phyloP scores from a whole-genome alignment of 2,797 vertebrate species.

The Spea hammondii region DNA sequence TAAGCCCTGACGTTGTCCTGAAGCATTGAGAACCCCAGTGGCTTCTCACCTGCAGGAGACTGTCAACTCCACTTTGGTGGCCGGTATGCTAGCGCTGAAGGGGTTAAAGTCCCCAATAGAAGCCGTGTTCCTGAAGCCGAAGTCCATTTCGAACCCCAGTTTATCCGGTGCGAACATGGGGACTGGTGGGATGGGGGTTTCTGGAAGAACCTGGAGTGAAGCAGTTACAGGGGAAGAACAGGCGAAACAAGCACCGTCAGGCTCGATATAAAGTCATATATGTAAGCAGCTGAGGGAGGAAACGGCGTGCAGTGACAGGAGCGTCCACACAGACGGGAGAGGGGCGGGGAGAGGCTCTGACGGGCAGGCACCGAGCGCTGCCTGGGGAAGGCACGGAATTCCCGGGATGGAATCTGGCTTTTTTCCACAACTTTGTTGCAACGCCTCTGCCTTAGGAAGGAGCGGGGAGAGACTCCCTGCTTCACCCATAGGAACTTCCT shows the following conservation, averaged over 20 bases:
- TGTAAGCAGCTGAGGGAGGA: constrained; percentile 4
- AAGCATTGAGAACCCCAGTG: not conserved
- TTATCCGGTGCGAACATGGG: constrained; percentile 62
- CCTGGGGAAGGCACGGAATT: no score
- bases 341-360: constrained; percentile 16
- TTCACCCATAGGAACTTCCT: no score
- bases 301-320: constrained; percentile 6
- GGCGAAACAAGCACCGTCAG: not conserved
- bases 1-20: not conserved
- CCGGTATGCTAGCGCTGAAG: constrained; percentile 84
- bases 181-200: constrained; percentile 17
- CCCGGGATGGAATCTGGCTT: no score
- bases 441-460: no score
- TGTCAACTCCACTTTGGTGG: constrained; percentile 94
- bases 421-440: no score
- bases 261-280: constrained; percentile 4
- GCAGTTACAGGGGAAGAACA: not conserved
- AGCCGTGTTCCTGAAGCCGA: constrained; percentile 79
- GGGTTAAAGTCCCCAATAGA: constrained; percentile 87
- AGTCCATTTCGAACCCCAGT: constrained; percentile 67
- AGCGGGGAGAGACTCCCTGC: no score
- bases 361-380: no score
- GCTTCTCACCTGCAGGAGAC: constrained; percentile 89
- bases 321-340: not conserved
- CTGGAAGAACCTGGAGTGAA: constrained; percentile 29